Conservation (phyloP, 2,113 vertebrate species). For the Pampusana beccarii region DNA sequence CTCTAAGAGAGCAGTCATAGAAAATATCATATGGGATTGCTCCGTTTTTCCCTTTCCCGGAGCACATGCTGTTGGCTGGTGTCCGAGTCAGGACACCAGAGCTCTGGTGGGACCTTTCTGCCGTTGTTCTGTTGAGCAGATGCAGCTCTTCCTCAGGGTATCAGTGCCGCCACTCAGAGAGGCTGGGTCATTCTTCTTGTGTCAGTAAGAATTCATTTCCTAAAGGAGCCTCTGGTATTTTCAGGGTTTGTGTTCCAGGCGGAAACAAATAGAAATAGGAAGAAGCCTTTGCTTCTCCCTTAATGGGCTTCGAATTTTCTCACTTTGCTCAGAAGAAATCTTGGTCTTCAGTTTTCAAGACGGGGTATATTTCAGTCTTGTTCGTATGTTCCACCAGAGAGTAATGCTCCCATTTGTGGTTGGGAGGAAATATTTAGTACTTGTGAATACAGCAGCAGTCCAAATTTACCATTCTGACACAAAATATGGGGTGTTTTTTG, state of each 20-base stretch:
- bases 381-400: background rate
- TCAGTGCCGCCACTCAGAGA: background rate
- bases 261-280: background rate
- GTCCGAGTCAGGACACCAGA: background rate
- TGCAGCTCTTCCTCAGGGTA: background rate
- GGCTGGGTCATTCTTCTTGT: background rate
- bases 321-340: background rate
- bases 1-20: background rate
- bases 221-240: rapidly evolving
- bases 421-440: background rate
- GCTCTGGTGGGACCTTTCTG: background rate
- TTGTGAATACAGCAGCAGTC: background rate
- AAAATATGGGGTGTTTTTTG: background rate
- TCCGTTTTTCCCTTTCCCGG: background rate
- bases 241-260: background rate
- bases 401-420: background rate
- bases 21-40: background rate
- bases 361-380: background rate
- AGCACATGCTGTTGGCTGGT: background rate
- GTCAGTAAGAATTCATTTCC: background rate
- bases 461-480: background rate
- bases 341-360: background rate
- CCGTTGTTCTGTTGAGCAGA: background rate
- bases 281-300: background rate
- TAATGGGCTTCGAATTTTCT: background rate